Evolutionary conservation across 2,113 vertebrate genomes (phyloP), one percentile per base, ranked within the genome.

Genomic region (Circaetus cinerascens): DNA sequence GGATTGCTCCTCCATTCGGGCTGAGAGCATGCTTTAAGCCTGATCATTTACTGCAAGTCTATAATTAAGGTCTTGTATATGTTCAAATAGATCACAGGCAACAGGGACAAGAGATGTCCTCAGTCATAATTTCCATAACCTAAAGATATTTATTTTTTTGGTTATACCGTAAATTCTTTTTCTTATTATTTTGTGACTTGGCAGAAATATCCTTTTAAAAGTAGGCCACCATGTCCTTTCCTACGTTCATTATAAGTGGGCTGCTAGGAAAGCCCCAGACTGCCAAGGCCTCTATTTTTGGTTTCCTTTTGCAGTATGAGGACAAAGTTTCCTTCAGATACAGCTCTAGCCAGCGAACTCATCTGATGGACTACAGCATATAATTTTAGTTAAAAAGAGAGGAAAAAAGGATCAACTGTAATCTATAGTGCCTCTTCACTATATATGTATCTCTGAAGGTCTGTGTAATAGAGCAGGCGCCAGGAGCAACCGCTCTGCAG

Each of bases 191-290:
- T 95, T 95, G 96, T 91, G 94, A 97, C 93, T 98, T 98, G 98
- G 98, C 98, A 98, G 87, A 89, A 72, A 87, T 25, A 78, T 11
- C 82, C 84, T 86, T 95, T 97, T 32, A 91, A 97, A 98, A 98
- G 97, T 98, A 98, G 98, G 98, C 97, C 98, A 98, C 91, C 91
- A 2, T 97, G 98, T 98, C 97, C 98, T 98, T 96, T 95, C 93
- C 96, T 97, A 34, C 4, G 16, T 96, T 98, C 94, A 68, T 79
- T 96, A 83, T 53, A 56, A 96, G 91, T 86, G 95, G 95, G 97
- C 96, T 94, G 56, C 89, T 72, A 86, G 94, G 95, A 94, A 90
- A 94, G 87, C 69, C 64, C 86, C 46, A 7, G 62, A 46, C 85
- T 97, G 95, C 96, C 96, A 97, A 97, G 67, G 92, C 88, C 94